Conservation (phyloP, 1,140 invertebrate genomes). For the Psilanteris sp. region DNA sequence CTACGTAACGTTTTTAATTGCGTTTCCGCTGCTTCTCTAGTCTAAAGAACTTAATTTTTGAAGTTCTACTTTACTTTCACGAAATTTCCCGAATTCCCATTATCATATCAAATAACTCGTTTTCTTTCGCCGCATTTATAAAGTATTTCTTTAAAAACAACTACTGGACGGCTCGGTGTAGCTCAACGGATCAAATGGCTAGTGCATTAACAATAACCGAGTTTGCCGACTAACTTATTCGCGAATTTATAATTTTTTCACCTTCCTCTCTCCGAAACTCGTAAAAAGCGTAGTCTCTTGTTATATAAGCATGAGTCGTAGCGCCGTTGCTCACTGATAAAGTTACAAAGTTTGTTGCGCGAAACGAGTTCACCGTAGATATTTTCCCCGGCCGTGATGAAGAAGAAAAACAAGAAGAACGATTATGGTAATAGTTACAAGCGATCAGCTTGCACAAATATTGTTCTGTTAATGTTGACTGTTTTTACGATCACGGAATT, state of each 20-base stretch:
- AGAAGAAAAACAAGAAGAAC: constrained; percentile 13
- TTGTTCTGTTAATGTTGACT: constrained; percentile 15
- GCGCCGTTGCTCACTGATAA: constrained; percentile 34
- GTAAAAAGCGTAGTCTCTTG: constrained; percentile 29
- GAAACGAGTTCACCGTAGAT: constrained; percentile 28
- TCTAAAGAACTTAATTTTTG: too few relatives aligned
- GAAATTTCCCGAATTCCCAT: too few relatives aligned
- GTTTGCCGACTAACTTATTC: constrained; percentile 9
- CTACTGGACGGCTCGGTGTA: neutral
- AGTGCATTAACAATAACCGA: constrained; percentile 15
- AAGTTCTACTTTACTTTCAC: too few relatives aligned
- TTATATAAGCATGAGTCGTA: constrained; percentile 34
- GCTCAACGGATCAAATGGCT: constrained; percentile 5
- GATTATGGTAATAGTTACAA: constrained; percentile 49
- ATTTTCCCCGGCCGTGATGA: constrained; percentile 19
- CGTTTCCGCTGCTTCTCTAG: too few relatives aligned
- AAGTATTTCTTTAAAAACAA: neutral
- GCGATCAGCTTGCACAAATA: constrained; percentile 39
- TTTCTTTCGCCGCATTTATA: too few relatives aligned
- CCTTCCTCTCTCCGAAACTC: neutral
- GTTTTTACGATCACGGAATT: constrained; percentile 11
- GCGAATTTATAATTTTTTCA: constrained; percentile 5
- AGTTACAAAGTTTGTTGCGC: constrained; percentile 45
- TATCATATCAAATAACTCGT: too few relatives aligned
- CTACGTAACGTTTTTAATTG: too few relatives aligned